Conservation (phyloP, 2,888 invertebrate genomes). For the Clivina fossor region DNA sequence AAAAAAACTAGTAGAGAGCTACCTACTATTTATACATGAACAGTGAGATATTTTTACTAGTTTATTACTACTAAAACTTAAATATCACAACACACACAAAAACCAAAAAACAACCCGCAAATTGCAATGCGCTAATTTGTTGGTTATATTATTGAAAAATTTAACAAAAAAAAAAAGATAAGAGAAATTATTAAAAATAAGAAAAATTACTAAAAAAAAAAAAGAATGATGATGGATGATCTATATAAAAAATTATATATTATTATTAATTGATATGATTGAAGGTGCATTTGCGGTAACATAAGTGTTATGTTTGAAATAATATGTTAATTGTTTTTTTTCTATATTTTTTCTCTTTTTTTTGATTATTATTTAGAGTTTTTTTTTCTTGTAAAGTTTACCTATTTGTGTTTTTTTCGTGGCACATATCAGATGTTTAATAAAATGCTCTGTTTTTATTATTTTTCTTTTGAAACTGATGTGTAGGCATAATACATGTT, state of each 20-base stretch:
- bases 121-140: slow-evolving; percentile 31
- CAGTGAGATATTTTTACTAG: slow-evolving; percentile 56
- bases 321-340: slow-evolving; percentile 34
- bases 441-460: slow-evolving; percentile 29
- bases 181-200: slow-evolving; percentile 27
- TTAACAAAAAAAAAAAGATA: too few species aligned
- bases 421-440: slow-evolving; percentile 31
- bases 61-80: slow-evolving; percentile 44
- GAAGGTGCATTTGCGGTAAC: slow-evolving; percentile 52
- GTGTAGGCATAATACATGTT: slow-evolving; percentile 27
- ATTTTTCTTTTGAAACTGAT: slow-evolving; percentile 25
- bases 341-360: slow-evolving; percentile 39
- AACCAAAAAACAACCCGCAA: slow-evolving; percentile 43
- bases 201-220: too few species aligned
- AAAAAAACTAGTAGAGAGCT: slow-evolving; percentile 45
- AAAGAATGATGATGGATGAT: slow-evolving; percentile 42
- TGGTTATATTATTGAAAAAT: too few species aligned
- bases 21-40: slow-evolving; percentile 53
- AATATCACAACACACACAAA: slow-evolving; percentile 42
- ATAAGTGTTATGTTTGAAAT: slow-evolving; percentile 48
- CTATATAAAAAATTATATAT: too few species aligned
- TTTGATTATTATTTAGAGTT: slow-evolving; percentile 42
- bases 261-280: too few species aligned
- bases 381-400: slow-evolving; percentile 43
- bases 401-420: slow-evolving; percentile 30